Percentiles rank a stretch among this genome's conserved stretches.
phyloP scores from a whole-genome alignment of 23 tunicate species.

The Clavelina lepadiformis region DNA sequence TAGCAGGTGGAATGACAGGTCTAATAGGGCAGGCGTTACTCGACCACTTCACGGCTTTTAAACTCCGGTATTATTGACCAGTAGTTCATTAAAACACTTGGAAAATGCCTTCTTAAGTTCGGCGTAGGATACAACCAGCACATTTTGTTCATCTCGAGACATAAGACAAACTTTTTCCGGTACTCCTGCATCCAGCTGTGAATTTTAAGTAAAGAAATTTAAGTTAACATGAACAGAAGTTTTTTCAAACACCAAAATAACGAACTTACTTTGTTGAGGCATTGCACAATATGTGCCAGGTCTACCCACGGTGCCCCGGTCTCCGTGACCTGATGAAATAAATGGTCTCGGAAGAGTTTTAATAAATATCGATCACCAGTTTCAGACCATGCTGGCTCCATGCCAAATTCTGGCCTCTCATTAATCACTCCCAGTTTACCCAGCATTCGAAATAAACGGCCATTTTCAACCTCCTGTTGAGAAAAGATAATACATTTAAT shows the following conservation, averaged over 20 bases:
- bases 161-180: conserved; percentile 84
- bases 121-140: conserved; percentile 86
- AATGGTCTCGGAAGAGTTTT: conserved; percentile 85
- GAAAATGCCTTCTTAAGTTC: conserved; percentile 84
- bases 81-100: conserved; percentile 90
- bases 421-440: conserved; percentile 76
- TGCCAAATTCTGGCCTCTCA: conserved; percentile 71
- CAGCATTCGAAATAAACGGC: conserved; percentile 77
- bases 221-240: too few species aligned
- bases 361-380: conserved; percentile 95
- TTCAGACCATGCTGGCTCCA: conserved; percentile 80
- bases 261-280: conserved; percentile 84
- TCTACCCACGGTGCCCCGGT: conserved; percentile 92
- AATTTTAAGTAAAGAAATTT: too few species aligned
- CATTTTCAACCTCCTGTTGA: conserved; percentile 83
- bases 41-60: too few species aligned
- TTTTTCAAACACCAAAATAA: not conserved
- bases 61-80: too few species aligned
- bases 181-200: conserved; percentile 90
- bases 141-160: conserved; percentile 95
- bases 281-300: conserved; percentile 78
- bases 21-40: too few species aligned
- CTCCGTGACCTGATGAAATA: conserved; percentile 89
- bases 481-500: too few species aligned
- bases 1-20: too few species aligned